These are phyloP conservation scores for Apamea crenata DNA, from an alignment of 2,888 invertebrate genomes.

Conservation along the genomic window DNA sequence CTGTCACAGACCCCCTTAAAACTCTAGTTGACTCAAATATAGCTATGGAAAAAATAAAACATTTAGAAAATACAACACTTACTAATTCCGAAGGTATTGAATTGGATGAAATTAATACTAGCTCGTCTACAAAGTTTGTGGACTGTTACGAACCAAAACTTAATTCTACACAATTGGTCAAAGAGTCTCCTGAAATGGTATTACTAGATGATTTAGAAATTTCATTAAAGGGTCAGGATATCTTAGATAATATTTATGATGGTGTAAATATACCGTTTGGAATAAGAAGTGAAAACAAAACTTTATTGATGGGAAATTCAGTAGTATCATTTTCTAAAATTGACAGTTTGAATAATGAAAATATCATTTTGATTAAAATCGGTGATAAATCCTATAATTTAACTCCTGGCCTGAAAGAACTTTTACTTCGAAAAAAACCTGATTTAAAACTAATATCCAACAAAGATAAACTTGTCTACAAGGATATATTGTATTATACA, in stretches of 20 bases:
- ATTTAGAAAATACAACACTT: neutral
- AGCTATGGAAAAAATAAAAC: too few relatives aligned
- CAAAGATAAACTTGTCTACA: slow-evolving; percentile 1
- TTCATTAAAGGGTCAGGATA: neutral
- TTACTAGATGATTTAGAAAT: neutral
- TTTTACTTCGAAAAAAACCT: too few relatives aligned
- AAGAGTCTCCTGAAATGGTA: neutral
- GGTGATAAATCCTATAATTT: too few relatives aligned
- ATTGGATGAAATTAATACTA: neutral
- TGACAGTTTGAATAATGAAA: too few relatives aligned
- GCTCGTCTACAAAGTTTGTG: neutral
- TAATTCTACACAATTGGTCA: neutral
- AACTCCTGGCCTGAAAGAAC: too few relatives aligned
- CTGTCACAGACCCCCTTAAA: too few relatives aligned
- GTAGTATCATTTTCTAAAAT: too few relatives aligned
- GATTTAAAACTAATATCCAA: too few relatives aligned
- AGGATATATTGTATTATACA: neutral
- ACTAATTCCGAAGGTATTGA: neutral
- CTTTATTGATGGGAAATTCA: too few relatives aligned
- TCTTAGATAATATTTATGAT: neutral
- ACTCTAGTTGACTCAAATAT: too few relatives aligned
- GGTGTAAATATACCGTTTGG: neutral
- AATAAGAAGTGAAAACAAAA: neutral
- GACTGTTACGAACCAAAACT: neutral
- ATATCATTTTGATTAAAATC: too few relatives aligned